Evolutionary conservation across 2,888 invertebrate species (phyloP).

Genomic region (Odontothrips loti): DNA sequence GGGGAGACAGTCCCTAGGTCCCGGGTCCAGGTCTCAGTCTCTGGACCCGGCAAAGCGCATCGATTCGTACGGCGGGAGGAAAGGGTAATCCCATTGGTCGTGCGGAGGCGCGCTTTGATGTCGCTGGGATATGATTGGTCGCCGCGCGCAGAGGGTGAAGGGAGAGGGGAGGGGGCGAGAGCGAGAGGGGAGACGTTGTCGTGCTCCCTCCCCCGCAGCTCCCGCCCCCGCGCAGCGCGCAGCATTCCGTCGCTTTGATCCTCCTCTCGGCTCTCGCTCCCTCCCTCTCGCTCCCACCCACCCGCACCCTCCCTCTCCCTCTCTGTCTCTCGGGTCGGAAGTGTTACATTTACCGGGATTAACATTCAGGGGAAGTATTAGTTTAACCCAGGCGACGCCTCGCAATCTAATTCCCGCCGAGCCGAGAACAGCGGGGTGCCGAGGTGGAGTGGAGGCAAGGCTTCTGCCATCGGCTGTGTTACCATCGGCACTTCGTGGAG

Average conservation of each 20-base stretch:
- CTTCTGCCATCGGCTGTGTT: too few relatives aligned
- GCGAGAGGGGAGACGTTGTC: too few relatives aligned
- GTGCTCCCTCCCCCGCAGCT: neutral
- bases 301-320: neutral
- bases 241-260: neutral
- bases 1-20: too few relatives aligned
- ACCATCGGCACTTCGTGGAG: too few relatives aligned
- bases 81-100: slow-evolving; percentile 24
- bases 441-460: too few relatives aligned
- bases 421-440: neutral
- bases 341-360: slow-evolving; percentile 4
- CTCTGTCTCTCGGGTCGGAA: neutral
- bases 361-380: slow-evolving; percentile 3
- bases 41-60: neutral
- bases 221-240: neutral
- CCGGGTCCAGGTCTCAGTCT: too few relatives aligned
- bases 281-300: neutral
- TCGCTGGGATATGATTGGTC: slow-evolving; percentile 1
- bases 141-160: neutral
- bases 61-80: neutral
- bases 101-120: slow-evolving; percentile 21
- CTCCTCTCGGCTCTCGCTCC: neutral
- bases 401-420: neutral
- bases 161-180: neutral
- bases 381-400: neutral